These are phyloP conservation scores for Apocrypta bakeri DNA, from an alignment of 1,140 invertebrate species.

Conservation along the genomic window DNA sequence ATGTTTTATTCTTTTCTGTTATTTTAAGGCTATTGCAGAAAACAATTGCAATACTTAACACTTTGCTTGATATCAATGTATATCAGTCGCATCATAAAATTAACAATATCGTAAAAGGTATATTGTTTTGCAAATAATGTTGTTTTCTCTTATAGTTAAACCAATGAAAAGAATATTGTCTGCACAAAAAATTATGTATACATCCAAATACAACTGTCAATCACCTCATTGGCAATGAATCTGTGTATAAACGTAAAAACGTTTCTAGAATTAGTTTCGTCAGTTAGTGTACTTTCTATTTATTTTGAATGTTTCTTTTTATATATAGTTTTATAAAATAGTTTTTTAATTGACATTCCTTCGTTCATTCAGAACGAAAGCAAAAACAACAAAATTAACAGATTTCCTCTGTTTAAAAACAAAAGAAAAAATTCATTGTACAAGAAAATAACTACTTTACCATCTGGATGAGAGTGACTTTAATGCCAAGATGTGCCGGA, in stretches of 20 bases:
- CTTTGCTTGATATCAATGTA: slow-evolving; percentile 41
- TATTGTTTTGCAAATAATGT: background rate
- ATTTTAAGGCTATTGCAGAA: slow-evolving; percentile 29
- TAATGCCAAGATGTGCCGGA: slow-evolving; percentile 69
- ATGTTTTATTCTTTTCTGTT: background rate
- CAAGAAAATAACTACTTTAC: slow-evolving; percentile 51
- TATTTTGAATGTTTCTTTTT: slow-evolving; percentile 18
- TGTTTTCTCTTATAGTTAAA: slow-evolving; percentile 6
- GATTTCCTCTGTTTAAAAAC: background rate
- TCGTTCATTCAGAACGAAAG: slow-evolving; percentile 27
- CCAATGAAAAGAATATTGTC: slow-evolving; percentile 11
- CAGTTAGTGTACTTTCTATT: slow-evolving; percentile 5
- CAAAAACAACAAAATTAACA: slow-evolving; percentile 28
- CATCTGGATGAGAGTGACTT: slow-evolving; percentile 57
- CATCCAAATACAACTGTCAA: slow-evolving; percentile 1
- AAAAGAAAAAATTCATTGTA: slow-evolving; percentile 22
- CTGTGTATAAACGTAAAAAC: slow-evolving; percentile 19
- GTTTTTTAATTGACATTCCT: slow-evolving; percentile 33
- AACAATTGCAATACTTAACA: slow-evolving; percentile 53
- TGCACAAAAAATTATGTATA: slow-evolving; percentile 33
- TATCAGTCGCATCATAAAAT: background rate
- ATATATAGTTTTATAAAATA: slow-evolving; percentile 36
- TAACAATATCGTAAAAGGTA: background rate
- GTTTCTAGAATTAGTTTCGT: slow-evolving; percentile 19
- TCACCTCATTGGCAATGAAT: slow-evolving; percentile 10